Evolutionary conservation across 2,888 invertebrate genomes (phyloP), one percentile per base, ranked within the genome.

Genomic region (Seladonia tumulorum): DNA sequence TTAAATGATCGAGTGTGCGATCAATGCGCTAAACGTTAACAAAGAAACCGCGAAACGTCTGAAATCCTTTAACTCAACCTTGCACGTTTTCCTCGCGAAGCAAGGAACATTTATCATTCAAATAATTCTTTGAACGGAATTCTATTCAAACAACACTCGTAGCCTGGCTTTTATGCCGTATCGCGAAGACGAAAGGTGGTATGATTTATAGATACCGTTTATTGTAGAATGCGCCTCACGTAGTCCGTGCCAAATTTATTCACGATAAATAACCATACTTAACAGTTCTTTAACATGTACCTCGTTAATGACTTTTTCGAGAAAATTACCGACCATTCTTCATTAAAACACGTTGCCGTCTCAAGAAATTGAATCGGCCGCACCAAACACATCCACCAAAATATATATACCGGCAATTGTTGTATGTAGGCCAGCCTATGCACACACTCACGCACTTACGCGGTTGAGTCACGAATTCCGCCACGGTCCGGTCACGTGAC

Each of bases 41-140:
- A 57, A 57, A 57, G 57, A 57, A 12, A 57, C n/a, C 49, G 22
- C n/a, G n/a, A 5, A 60, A 25, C 22, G 60, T 25, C 60, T 14
- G 60, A 60, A 25, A 60, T 5, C 25, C 60, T 60, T 60, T 60
- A 60, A 60, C 25, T 60, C 14, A 25, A 60, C 25, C 60, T 29
- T 25, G 60, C 60, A 60, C 60, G 60, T 60, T 60, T 16, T 8
- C 25, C 60, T 60, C 60, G 25, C 25, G 60, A 25, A 25, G 25
- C 14, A 60, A 29, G 14, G 25, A 14, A 25, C 25, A 60, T 60
- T 60, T 60, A 60, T 60, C 75, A 63, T 71, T 85, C 71, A 74
- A 71, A 76, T 85, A 73, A 83, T 83, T 81, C 85, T 86, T 86
- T 60, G 25, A 60, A 60, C 25, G 60, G 60, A 60, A 25, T 60